A percentile compares a stretch with the other conserved stretches of the same genome.
These are phyloP conservation scores for Conus canariensis DNA, from an alignment of 2,888 invertebrate genomes.

Conservation along the genomic window DNA sequence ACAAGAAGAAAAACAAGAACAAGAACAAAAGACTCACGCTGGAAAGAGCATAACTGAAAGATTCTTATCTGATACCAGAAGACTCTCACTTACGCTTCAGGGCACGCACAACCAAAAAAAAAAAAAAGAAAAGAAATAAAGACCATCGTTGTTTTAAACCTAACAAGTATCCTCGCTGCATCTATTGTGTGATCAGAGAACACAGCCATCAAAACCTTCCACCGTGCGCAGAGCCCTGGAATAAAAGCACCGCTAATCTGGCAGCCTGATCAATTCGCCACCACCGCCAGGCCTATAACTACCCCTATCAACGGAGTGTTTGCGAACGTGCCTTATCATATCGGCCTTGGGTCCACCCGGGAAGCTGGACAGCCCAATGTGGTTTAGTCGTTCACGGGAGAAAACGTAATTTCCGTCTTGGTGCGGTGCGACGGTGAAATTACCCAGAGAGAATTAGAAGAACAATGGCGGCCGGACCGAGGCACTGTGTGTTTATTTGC, in stretches of 20 bases:
- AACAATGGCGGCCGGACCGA: slow-evolving; percentile 27
- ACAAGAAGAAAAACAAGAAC: too few relatives aligned
- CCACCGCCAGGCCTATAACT: neutral
- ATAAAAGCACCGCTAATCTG: neutral
- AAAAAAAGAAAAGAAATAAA: neutral
- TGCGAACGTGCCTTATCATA: slow-evolving; percentile 39
- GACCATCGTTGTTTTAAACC: too few relatives aligned
- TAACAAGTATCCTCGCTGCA: too few relatives aligned
- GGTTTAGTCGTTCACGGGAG: slow-evolving; percentile 34
- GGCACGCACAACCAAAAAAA: too few relatives aligned
- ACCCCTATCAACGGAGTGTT: slow-evolving; percentile 22
- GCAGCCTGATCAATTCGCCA: slow-evolving; percentile 7
- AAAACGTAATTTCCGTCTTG: slow-evolving; percentile 43
- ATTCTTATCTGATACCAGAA: too few relatives aligned
- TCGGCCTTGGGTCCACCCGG: slow-evolving; percentile 34
- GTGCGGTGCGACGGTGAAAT: slow-evolving; percentile 28
- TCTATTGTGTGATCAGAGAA: too few relatives aligned
- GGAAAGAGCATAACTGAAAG: too few relatives aligned
- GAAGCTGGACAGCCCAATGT: slow-evolving; percentile 9
- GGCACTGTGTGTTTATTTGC: slow-evolving; percentile 41
- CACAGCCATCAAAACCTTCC: too few relatives aligned
- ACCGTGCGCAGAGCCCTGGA: too few relatives aligned
- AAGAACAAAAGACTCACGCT: too few relatives aligned
- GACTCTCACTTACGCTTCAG: too few relatives aligned
- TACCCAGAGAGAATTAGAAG: slow-evolving; percentile 42